phyloP scores from a whole-genome alignment of 2,113 vertebrate species.

The Labeo catla region DNA sequence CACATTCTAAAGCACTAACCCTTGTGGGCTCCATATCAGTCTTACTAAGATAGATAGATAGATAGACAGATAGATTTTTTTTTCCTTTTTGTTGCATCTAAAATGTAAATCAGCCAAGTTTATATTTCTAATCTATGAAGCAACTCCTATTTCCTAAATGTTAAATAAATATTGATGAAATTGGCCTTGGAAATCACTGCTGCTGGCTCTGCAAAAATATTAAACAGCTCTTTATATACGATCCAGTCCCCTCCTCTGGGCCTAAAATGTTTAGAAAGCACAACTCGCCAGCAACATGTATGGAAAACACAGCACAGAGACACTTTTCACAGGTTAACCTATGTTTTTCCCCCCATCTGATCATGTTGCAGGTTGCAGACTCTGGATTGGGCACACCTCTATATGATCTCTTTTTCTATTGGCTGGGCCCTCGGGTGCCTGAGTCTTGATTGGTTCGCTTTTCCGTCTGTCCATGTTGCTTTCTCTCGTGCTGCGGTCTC shows the following conservation, averaged over 20 bases:
- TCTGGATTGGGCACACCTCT: constrained; percentile 54
- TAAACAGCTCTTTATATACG: not conserved
- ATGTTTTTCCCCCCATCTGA: not conserved
- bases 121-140: not conserved
- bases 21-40: not conserved
- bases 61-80: no score
- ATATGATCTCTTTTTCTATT: constrained; percentile 17
- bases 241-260: not conserved
- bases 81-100: not conserved
- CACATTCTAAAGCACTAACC: not conserved
- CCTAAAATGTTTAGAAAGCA: not conserved
- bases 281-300: not conserved
- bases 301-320: not conserved
- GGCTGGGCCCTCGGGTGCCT: not conserved
- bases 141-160: constrained; percentile 9
- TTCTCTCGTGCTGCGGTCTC: not conserved
- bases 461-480: constrained; percentile 33
- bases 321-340: not conserved
- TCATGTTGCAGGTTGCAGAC: not conserved
- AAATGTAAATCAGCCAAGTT: not conserved
- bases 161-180: constrained; percentile 1
- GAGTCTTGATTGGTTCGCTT: constrained; percentile 40
- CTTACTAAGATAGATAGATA: not conserved
- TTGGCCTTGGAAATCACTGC: not conserved
- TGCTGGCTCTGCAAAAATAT: not conserved